Evolutionary conservation across 2,888 invertebrate species (phyloP).

Genomic region (Ferrisia virgata): DNA sequence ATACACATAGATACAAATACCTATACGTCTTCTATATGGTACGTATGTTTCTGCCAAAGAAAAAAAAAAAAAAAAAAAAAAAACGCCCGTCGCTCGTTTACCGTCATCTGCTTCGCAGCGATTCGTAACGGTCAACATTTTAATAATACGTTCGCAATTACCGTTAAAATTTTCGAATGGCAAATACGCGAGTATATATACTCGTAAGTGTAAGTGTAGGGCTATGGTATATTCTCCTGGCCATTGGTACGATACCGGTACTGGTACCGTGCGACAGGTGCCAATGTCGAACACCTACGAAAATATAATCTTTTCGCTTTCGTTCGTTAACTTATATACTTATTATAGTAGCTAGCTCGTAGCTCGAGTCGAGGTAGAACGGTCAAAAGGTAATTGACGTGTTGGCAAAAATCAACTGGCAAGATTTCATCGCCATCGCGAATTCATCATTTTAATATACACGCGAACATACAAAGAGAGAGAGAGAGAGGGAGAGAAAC

Average conservation of each 20-base stretch:
- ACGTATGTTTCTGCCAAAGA: not conserved
- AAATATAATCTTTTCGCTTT: not conserved
- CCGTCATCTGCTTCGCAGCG: not conserved
- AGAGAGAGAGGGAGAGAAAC: too few relatives aligned
- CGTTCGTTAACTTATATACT: not conserved
- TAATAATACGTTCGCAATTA: slow-evolving; percentile 1
- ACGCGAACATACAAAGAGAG: too few relatives aligned
- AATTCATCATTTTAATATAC: not conserved
- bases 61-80: too few relatives aligned
- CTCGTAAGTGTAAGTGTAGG: too few relatives aligned
- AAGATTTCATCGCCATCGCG: not conserved
- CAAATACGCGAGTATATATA: not conserved
- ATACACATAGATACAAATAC: not conserved
- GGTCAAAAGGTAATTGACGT: slow-evolving; percentile 17
- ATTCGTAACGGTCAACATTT: slow-evolving; percentile 5
- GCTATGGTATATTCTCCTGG: too few relatives aligned
- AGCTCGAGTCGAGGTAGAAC: not conserved
- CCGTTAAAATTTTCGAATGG: not conserved
- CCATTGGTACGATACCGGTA: not conserved
- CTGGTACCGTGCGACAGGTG: not conserved
- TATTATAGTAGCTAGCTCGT: not conserved
- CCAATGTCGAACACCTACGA: not conserved
- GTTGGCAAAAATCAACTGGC: slow-evolving; percentile 5
- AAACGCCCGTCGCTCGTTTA: not conserved
- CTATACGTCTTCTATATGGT: too few relatives aligned